Conservation (phyloP, 1,140 invertebrate genomes). For the Trichogramma pretiosum region DNA sequence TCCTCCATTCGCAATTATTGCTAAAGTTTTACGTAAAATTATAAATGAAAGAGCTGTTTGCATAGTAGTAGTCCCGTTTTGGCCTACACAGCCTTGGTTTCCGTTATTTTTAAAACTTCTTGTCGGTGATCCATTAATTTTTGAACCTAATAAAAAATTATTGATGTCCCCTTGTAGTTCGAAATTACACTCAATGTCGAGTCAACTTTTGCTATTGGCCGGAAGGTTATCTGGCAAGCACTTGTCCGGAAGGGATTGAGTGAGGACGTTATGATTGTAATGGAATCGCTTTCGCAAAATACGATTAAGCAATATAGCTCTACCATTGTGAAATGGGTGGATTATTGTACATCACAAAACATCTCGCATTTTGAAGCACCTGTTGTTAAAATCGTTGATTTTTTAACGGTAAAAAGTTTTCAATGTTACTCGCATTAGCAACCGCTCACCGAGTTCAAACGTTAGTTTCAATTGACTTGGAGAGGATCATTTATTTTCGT, state of each 20-base stretch:
- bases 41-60: background rate
- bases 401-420: too few species aligned
- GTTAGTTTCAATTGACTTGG: too few species aligned
- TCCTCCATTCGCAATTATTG: background rate
- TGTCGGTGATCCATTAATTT: background rate
- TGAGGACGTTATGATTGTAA: background rate
- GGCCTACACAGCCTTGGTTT: constrained; percentile 1
- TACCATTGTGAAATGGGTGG: background rate
- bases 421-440: too few species aligned
- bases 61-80: background rate
- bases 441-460: too few species aligned
- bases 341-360: background rate
- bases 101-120: background rate
- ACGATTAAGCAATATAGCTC: background rate
- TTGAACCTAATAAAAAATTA: background rate
- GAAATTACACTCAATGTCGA: background rate
- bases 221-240: background rate
- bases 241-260: background rate
- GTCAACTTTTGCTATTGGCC: background rate
- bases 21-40: background rate
- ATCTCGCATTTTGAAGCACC: too few species aligned
- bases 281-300: background rate
- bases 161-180: background rate
- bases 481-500: too few species aligned
- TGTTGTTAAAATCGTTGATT: too few species aligned